These are phyloP conservation scores for Harpegnathos saltator DNA, from an alignment of 1,140 invertebrate genomes.

Conservation along the genomic window DNA sequence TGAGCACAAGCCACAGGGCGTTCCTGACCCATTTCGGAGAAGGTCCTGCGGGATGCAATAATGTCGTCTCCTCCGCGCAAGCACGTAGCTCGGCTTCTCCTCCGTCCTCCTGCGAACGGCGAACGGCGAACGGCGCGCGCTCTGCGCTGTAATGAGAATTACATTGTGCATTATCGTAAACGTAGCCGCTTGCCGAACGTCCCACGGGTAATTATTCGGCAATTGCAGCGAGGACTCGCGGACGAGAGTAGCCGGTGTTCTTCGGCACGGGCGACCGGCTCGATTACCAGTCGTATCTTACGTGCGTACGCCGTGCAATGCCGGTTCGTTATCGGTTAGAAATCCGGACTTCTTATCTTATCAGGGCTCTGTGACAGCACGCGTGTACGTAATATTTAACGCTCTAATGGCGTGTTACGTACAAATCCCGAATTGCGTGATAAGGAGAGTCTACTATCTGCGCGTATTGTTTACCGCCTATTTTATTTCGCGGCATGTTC, in stretches of 20 bases:
- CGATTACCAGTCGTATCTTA: constrained; percentile 11
- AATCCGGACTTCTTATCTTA: too few species aligned
- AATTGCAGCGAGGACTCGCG: neutral
- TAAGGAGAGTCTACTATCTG: neutral
- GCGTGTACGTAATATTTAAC: constrained; percentile 11
- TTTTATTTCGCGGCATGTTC: neutral
- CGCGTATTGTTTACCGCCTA: too few species aligned
- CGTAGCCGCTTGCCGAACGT: constrained; percentile 40
- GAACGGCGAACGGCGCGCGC: constrained; percentile 30
- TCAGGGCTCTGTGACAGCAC: too few species aligned
- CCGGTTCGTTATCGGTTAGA: constrained; percentile 2
- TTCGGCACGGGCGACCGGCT: constrained; percentile 33
- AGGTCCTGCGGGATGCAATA: constrained; percentile 67
- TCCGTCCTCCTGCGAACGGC: constrained; percentile 6
- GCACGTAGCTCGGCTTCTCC: constrained; percentile 55
- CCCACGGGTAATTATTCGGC: constrained; percentile 43
- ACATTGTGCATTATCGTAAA: constrained; percentile 71
- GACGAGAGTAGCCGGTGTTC: constrained; percentile 52
- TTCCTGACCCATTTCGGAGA: constrained; percentile 68
- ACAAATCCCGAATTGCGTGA: neutral
- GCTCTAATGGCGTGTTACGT: constrained; percentile 8
- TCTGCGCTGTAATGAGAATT: constrained; percentile 64
- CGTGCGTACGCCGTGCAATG: neutral
- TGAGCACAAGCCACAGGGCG: constrained; percentile 64
- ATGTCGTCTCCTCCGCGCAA: constrained; percentile 53